phyloP scores from a whole-genome alignment of 2,113 vertebrate genomes.

The Corvus cornix region DNA sequence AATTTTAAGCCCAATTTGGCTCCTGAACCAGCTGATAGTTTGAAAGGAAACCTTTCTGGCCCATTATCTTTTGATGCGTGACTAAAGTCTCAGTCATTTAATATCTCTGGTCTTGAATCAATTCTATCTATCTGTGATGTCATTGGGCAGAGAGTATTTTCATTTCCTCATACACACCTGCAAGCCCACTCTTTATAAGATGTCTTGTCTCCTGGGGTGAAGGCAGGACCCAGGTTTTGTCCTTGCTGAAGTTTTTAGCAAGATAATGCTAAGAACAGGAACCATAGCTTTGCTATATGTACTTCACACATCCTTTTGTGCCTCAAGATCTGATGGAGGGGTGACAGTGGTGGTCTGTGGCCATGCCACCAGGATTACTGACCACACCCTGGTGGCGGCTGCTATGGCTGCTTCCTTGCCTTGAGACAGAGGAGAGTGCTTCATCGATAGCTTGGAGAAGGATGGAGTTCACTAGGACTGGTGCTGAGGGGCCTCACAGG shows the following conservation, averaged over 20 bases:
- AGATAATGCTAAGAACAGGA: background rate
- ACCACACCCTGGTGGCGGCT: background rate
- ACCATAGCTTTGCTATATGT: accelerated
- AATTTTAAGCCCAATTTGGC: background rate
- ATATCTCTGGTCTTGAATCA: background rate
- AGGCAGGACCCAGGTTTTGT: background rate
- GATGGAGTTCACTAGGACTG: background rate
- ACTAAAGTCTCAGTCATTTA: background rate
- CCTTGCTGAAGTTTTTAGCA: background rate
- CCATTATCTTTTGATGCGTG: background rate
- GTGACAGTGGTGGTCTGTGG: background rate
- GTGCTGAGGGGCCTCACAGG: background rate
- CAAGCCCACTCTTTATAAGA: background rate
- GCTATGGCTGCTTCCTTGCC: background rate
- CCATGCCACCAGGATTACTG: background rate
- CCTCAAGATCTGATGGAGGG: background rate
- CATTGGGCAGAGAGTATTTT: background rate
- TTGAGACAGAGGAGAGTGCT: background rate
- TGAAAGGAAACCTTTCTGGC: background rate
- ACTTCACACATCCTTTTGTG: background rate
- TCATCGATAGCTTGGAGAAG: accelerated
- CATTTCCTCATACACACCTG: background rate
- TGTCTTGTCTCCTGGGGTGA: background rate
- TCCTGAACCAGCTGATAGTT: background rate
- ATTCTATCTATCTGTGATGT: background rate